Evolutionary conservation across 2,113 vertebrate species (phyloP), one percentile per base, ranked within the genome.

Genomic region (Laticauda colubrina): DNA sequence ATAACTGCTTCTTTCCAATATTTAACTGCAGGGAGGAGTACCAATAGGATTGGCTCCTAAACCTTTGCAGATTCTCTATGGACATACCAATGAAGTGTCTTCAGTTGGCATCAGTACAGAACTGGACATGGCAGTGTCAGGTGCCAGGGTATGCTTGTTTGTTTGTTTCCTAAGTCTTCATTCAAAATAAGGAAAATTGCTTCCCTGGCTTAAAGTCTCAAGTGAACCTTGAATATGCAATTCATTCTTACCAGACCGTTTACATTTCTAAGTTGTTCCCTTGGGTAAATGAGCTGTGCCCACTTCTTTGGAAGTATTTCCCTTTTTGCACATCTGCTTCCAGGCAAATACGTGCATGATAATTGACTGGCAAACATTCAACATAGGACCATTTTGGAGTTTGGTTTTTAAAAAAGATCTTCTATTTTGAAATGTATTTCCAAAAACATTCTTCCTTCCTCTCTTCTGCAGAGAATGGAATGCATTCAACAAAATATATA

Each of bases 41-140:
- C 98, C 98, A 5, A 97, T 98, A 87, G 99, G 99, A 43, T 97
- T 99, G 93, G 95, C 96, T 92, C 96, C 98, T 92, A 99, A 99
- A 95, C 99, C 99, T 0, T 96, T 99, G 56, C 99, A 99, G 97
- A 98, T 99, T 95, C 97, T 99, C 23, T 99, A 99, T 1, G 99
- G 99, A 92, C 99, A 99, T 96, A 99, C 98, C 0, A 98, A 98
- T 3, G 99, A 99, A 96, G 98, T 99, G 92, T 94, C 98, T 0
- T 99, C 98, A 89, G 99, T 99, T 85, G 97, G 97, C 90, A 99
- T 99, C 97, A 99, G 99, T 97, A 99, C 99, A 8, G 99, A 99
- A 95, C 96, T 99, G 94, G 99, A 99, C 95, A 98, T 99, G 98
- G 98, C 98, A 3, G 98, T 99, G 24, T 99, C 99, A 75, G 99